Conservation (phyloP, 35 echinoderm and acorn worm species). For the Heliocidaris erythrogramma region DNA sequence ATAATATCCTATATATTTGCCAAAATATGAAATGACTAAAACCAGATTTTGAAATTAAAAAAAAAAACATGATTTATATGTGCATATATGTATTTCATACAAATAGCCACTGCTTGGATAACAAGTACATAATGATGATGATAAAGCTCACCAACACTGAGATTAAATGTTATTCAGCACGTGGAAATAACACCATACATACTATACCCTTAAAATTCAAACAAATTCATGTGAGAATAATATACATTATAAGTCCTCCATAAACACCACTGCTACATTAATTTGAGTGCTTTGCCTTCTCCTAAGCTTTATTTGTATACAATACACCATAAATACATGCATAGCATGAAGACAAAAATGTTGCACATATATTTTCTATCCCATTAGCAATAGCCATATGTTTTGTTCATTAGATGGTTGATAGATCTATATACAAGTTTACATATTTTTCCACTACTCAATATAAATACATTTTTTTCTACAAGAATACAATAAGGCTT, state of each 20-base stretch:
- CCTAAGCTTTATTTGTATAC: neutral
- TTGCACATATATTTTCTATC: neutral
- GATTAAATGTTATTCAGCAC: neutral
- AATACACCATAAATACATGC: slow-evolving; percentile 30
- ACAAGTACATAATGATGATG: neutral
- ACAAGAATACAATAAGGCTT: neutral
- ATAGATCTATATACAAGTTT: slow-evolving; percentile 29
- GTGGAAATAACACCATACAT: slow-evolving; percentile 26
- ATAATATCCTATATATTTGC: slow-evolving; percentile 18
- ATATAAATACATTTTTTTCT: slow-evolving; percentile 19
- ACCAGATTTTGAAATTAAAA: neutral
- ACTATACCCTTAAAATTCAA: neutral
- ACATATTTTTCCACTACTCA: slow-evolving; percentile 11
- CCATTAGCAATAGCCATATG: neutral
- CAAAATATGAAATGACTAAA: slow-evolving; percentile 31
- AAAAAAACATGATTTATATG: slow-evolving; percentile 21
- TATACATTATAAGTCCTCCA: slow-evolving; percentile 1
- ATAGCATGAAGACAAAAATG: neutral
- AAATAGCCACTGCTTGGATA: slow-evolving; percentile 36
- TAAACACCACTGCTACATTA: neutral
- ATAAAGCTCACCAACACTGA: slow-evolving; percentile 8
- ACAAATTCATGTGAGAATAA: neutral
- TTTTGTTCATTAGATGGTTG: slow-evolving; percentile 10
- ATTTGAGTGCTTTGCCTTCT: neutral
- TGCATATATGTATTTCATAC: slow-evolving; percentile 28